Evolutionary conservation across 92 coral and sea anemone genomes (phyloP), one percentile per base, ranked within the genome.

Genomic region (Anthopleura xanthogrammica): DNA sequence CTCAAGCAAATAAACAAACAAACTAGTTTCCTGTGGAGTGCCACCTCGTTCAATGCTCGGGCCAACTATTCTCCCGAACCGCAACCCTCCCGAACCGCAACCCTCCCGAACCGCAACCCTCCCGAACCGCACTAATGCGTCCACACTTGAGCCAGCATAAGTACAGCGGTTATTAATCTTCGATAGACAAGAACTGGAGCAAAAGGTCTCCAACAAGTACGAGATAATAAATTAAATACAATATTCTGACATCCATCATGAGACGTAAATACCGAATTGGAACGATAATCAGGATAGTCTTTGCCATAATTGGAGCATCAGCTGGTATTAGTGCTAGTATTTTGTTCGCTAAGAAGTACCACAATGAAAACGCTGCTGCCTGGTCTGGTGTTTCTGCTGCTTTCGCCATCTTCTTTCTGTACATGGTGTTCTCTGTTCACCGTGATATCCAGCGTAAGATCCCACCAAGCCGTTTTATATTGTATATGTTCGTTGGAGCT

Each of bases 371-470:
- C 78, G 97, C 95, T 40, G 89, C 92, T 11, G 78, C 68, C 12
- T 92, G 96, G 97, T 97, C 98, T 2, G 94, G 83, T 2, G 87
- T 89, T 41, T 95, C 98, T 11, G 92, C 98, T 14, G 24, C 89
- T 4, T 87, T 86, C 60, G 98, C 98, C 48, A 41, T 76, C 40
- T 42, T 85, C 64, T 90, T 88, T 39, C 86, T 95, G 10, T 77
- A 85, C 72, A 80, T 92, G 17, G 89, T 84, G 52, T 79, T 90
- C 43, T 77, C 92, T 12, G 94, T 90, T 17, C 90, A 87, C 39
- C 93, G 94, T 10, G 98, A 92, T 81, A 64, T 77, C 13, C 79
- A 89, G 39, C 83, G 89, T 64, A 80, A 55, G 56, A 82, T 90
- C 71, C 78, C 90, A 75, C 80, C 82, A 5, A 57, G 12, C 12